Base-by-base conservation (phyloP, 2,113 vertebrate species). In the Cyanoderma ruficeps region DNA sequence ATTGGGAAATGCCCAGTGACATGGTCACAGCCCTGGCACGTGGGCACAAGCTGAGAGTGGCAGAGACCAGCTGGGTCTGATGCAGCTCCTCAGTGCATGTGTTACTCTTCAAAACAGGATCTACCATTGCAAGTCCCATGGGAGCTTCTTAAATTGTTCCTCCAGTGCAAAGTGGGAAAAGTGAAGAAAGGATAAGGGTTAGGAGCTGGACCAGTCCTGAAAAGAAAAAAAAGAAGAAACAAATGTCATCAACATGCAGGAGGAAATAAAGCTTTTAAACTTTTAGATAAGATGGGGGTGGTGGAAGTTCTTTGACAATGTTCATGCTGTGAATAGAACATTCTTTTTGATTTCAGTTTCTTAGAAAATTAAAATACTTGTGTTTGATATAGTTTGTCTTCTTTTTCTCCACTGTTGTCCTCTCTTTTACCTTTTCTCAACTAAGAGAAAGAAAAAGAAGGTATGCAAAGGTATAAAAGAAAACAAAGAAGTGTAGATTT, bases 41-140 rank as follows among this genome's bases (percentile, higher is more conserved):
- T 11, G 1, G 1, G 49, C 33, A 52, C 13, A 11, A 31, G 15
- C 35, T 57, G 19, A 0, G 1, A 67, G 14, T 27, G 33, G 33
- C 39, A 55, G 39, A 64, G 17, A 64, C 3, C 53, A 64, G 18
- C 16, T 63, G 70, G 44, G 31, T 39, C 46, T 68, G 67, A 31
- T 7, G 2, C 27, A 74, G 24, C 15, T 84, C 37, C 22, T 30
- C 60, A 46, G 50, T 7, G 41, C 30, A 59, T 44, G 22, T 69
- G 56, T 6, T 67, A 21, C 18, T 35, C 61, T 42, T 46, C 30
- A 65, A 67, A 87, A 49, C 7, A 70, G 9, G 12, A 71, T 67
- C 41, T 76, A 23, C 24, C 23, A n/a, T n/a, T 22, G 16, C 50
- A 83, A 59, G 15, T n/a, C 25, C 20, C 14, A 22, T 12, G 15